These are phyloP conservation scores for Pholis gunnellus DNA, from an alignment of 2,113 vertebrate genomes.

Conservation along the genomic window DNA sequence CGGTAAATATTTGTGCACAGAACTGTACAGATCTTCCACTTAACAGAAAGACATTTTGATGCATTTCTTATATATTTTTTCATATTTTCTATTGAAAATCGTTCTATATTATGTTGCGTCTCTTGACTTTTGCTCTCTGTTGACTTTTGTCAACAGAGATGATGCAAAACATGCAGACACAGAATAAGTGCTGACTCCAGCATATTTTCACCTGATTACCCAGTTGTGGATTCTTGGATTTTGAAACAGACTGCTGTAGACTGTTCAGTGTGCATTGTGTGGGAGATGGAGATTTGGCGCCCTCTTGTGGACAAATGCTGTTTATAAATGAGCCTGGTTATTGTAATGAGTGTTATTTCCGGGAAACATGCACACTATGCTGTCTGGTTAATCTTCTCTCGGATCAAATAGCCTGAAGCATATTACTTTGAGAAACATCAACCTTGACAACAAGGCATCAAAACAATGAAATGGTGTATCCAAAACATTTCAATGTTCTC, in stretches of 20 bases:
- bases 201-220: neutral
- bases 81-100: neutral
- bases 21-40: neutral
- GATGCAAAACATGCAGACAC: neutral
- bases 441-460: neutral
- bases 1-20: neutral
- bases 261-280: too few species aligned
- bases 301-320: constrained; percentile 41
- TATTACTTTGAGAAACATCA: neutral
- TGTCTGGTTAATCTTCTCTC: neutral
- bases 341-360: neutral
- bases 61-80: neutral
- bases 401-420: neutral
- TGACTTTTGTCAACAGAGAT: too few species aligned
- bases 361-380: neutral
- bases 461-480: neutral
- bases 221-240: neutral
- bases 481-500: neutral
- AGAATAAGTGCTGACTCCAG: neutral
- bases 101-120: neutral
- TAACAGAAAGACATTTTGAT: neutral
- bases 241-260: too few species aligned
- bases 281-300: constrained; percentile 7
- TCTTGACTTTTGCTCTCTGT: neutral
- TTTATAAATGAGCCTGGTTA: neutral